Conservation (phyloP, 2,888 invertebrate species). For the Sialis lutaria region DNA sequence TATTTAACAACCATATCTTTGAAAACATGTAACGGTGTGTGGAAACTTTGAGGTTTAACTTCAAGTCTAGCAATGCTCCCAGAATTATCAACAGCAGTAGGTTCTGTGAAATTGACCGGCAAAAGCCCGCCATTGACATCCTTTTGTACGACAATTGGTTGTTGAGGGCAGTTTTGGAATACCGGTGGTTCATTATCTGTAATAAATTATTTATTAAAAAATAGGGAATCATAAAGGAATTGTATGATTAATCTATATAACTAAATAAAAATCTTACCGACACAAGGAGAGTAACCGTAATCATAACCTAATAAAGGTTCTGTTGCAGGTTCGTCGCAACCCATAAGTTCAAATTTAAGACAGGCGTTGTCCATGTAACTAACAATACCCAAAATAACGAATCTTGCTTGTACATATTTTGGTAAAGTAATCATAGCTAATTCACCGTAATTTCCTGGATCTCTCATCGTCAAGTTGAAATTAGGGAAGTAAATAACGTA, state of each 20-base stretch:
- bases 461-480: conserved; percentile 84
- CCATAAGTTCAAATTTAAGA: conserved; percentile 89
- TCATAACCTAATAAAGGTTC: conserved; percentile 83
- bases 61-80: conserved; percentile 86
- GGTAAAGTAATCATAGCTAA: conserved; percentile 90
- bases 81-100: conserved; percentile 87
- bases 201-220: conserved; percentile 14
- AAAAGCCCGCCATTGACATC: conserved; percentile 78
- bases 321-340: conserved; percentile 72
- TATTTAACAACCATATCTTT: conserved; percentile 87
- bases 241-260: background rate
- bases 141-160: conserved; percentile 76
- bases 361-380: conserved; percentile 96
- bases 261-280: conserved; percentile 36
- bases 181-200: conserved; percentile 87
- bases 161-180: conserved; percentile 91
- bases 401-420: conserved; percentile 83
- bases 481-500: conserved; percentile 96
- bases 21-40: conserved; percentile 72
- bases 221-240: background rate
- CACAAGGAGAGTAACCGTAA: conserved; percentile 85
- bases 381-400: conserved; percentile 86
- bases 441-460: conserved; percentile 94
- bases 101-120: conserved; percentile 85
- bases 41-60: conserved; percentile 82